phyloP scores from a whole-genome alignment of 2,888 invertebrate genomes.

The Drosophila engyochracea region DNA sequence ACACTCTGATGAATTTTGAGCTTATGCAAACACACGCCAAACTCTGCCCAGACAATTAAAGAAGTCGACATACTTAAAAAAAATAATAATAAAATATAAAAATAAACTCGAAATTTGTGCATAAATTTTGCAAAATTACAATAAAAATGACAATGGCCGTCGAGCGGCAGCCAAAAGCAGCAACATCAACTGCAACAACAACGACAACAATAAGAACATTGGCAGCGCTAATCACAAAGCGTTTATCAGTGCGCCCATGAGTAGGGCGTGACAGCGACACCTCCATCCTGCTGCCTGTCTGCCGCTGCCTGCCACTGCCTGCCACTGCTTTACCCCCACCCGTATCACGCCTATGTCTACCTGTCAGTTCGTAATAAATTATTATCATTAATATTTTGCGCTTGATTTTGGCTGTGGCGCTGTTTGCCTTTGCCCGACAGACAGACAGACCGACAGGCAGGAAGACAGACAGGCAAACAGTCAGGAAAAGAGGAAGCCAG shows the following conservation, averaged over 20 bases:
- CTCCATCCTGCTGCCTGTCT: slow-evolving; percentile 9
- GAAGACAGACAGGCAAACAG: slow-evolving; percentile 17
- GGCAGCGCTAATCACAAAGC: slow-evolving; percentile 66
- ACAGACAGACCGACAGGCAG: slow-evolving; percentile 24
- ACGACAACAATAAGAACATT: slow-evolving; percentile 25
- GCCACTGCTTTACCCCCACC: not conserved
- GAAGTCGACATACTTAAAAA: slow-evolving; percentile 45
- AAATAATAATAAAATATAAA: slow-evolving; percentile 4
- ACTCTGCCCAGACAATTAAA: slow-evolving; percentile 40
- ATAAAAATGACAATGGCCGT: slow-evolving; percentile 61
- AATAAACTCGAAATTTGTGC: slow-evolving; percentile 51
- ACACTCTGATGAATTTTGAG: slow-evolving; percentile 10
- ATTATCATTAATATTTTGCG: slow-evolving; percentile 76
- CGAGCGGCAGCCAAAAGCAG: slow-evolving; percentile 15
- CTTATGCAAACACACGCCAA: slow-evolving; percentile 26
- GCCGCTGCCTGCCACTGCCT: not conserved
- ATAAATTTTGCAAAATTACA: slow-evolving; percentile 69
- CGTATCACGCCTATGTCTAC: slow-evolving; percentile 42
- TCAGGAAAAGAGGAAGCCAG: slow-evolving; percentile 16
- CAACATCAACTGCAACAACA: slow-evolving; percentile 15
- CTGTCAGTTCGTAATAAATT: slow-evolving; percentile 73
- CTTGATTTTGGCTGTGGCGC: slow-evolving; percentile 59
- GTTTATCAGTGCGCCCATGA: slow-evolving; percentile 60
- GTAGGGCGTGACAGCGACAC: slow-evolving; percentile 43
- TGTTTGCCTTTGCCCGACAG: slow-evolving; percentile 34